These are phyloP conservation scores for Cathartes aura DNA, from an alignment of 2,113 vertebrate species.

Conservation along the genomic window DNA sequence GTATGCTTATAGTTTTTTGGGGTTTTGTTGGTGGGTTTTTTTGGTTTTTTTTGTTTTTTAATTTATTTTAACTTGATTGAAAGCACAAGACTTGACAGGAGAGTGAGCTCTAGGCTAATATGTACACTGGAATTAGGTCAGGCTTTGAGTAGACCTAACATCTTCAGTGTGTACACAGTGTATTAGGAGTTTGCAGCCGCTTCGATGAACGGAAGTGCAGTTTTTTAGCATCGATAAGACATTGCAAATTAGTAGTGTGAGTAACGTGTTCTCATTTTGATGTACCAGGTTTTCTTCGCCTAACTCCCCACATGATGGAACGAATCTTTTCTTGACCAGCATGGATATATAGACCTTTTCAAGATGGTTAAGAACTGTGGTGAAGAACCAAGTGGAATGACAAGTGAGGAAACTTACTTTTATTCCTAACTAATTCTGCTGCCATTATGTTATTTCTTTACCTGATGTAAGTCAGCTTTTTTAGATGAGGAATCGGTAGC, in stretches of 20 bases:
- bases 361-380: constrained; percentile 17
- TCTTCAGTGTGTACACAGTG: neutral
- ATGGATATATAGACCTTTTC: neutral
- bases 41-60: neutral
- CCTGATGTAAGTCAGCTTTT: neutral
- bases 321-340: neutral
- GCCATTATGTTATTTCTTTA: neutral
- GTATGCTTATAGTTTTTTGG: neutral
- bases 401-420: constrained; percentile 20
- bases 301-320: neutral
- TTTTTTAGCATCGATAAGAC: neutral
- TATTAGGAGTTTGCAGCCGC: neutral
- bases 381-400: neutral
- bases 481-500: neutral
- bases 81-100: neutral
- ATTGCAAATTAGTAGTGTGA: neutral
- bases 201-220: neutral
- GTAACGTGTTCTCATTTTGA: neutral
- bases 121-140: neutral
- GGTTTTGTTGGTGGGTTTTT: neutral
- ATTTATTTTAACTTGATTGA: neutral
- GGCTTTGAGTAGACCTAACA: neutral
- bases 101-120: neutral
- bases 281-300: neutral
- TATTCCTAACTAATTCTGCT: neutral